Base-by-base conservation (phyloP, 1,140 invertebrate species). In the Phthorimaea operculella region DNA sequence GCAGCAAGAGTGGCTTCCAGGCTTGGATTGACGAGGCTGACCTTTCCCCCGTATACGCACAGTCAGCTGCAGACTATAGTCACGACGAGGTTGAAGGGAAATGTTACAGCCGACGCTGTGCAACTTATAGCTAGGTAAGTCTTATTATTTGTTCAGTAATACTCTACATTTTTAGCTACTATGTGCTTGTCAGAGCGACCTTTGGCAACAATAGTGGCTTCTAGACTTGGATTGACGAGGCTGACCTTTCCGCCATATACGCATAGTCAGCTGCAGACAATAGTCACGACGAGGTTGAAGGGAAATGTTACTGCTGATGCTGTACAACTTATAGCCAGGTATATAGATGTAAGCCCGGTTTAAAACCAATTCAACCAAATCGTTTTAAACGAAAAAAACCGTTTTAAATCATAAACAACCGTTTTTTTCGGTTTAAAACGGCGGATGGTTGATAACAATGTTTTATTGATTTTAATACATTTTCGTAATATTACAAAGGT, bases 211-310 rank as follows among this genome's bases (percentile, higher is more conserved):
- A 78, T 93, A 56, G 88, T 89, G 0, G 83, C 82, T 1, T 82
- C 91, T 0, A 86, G 92, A 11, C 78, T 92, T 76, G 98, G 97
- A 3, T 86, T 98, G 12, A 96, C 94, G 0, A 88, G 98, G 49
- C 89, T 98, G 61, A 94, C 94, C 3, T 99, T 99, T 76, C 94
- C 97, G 72, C 96, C 98, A 0, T 99, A 99, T 79, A 94, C 91
- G 16, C 91, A 92, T 68, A 90, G 92, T 53, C 96, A 99, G 77
- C 87, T 99, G 15, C 92, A 96, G 74, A 89, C 92, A 74, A 95
- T 96, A 48, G 91, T 96, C 1, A 87, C 87, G 7, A 88, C 89
- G 3, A 87, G 92, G 58, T 74, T 94, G 18, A 82, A 87, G 15
- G 89, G 88, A 0, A 90, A 90, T n/a, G 94, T 97, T 65, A 90